Evolutionary conservation across 2,113 vertebrate genomes (phyloP).

Genomic region (Lathamus discolor): DNA sequence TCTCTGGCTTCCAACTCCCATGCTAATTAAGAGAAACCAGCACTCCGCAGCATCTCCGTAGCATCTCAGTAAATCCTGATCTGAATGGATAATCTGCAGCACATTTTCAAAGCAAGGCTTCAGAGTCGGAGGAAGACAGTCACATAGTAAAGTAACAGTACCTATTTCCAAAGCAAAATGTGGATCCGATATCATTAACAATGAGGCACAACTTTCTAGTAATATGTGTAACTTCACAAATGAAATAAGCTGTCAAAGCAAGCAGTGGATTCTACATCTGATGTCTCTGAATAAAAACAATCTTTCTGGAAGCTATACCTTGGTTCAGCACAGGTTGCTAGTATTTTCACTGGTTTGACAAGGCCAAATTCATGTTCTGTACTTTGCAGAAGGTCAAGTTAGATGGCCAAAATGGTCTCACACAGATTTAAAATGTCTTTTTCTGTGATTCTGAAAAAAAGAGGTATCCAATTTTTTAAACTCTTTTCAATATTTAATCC

Average conservation of each 20-base stretch:
- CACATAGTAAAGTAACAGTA: not conserved
- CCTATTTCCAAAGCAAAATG: not conserved
- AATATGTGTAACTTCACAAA: not conserved
- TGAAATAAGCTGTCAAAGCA: not conserved
- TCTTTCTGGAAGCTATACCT: not conserved
- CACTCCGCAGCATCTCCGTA: not conserved
- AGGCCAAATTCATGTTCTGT: not conserved
- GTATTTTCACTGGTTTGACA: not conserved
- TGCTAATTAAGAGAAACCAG: not conserved
- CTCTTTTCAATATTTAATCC: not conserved
- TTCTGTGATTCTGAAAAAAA: not conserved
- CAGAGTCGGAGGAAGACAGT: not conserved
- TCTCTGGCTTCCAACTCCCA: not conserved
- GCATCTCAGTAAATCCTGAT: constrained; percentile 7
- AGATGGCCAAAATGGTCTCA: not conserved
- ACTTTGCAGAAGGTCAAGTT: not conserved
- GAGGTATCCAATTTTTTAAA: not conserved
- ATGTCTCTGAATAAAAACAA: not conserved
- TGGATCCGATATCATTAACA: not conserved
- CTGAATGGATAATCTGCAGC: not conserved
- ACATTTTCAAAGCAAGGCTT: constrained; percentile 1
- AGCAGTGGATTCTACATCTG: not conserved
- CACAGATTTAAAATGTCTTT: not conserved
- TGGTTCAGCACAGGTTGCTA: not conserved
- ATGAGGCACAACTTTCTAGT: not conserved